Percentiles rank a stretch among this genome's conserved stretches.
Evolutionary conservation across 2,113 vertebrate species (phyloP).

Genomic region (Orcinus orca): DNA sequence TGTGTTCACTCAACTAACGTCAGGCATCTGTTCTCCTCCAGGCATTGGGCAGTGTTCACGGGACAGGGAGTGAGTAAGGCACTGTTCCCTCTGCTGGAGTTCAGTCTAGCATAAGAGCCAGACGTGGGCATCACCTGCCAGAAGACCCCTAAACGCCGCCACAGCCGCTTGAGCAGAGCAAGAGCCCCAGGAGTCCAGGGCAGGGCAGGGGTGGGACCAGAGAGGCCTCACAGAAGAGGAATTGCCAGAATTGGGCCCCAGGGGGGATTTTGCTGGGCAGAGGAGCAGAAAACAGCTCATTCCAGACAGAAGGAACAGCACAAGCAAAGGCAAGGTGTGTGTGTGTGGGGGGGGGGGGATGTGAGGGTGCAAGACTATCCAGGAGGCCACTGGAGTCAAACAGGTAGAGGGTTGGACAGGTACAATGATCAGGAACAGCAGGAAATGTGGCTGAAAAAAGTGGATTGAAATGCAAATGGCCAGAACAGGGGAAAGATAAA

Average conservation of each 20-base stretch:
- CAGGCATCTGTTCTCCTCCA: neutral
- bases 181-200: neutral
- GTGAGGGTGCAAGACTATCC: neutral
- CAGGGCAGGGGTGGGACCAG: too few relatives aligned
- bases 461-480: neutral
- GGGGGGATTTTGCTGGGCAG: neutral
- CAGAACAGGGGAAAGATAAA: too few relatives aligned
- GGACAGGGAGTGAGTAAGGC: neutral
- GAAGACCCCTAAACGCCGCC: neutral
- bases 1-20: neutral
- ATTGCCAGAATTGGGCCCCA: neutral
- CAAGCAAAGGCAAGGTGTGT: neutral
- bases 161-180: neutral
- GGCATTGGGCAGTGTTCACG: neutral
- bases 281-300: neutral
- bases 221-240: neutral
- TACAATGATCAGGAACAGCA: fast-evolving
- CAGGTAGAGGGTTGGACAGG: neutral
- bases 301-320: neutral
- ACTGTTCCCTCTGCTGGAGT: neutral
- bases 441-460: neutral
- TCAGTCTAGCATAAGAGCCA: neutral
- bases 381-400: neutral
- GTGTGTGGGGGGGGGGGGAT: too few relatives aligned
- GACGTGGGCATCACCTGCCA: neutral